phyloP scores from a whole-genome alignment of 2,113 vertebrate genomes.

The Ovis aries region ARS-UI_Ramb_v3.0 NC_056063.1:41078001-41078500 shows the following conservation, averaged over 20 bases:
- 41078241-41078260: background rate
- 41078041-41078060: background rate
- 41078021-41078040: background rate
- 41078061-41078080: background rate
- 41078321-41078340: background rate
- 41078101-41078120: background rate
- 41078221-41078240: background rate
- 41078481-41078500: constrained; percentile 18
- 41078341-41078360: background rate
- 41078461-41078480: background rate
- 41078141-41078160: background rate
- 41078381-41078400: background rate
- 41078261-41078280: background rate
- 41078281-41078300: background rate
- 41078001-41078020: background rate
- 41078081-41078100: background rate
- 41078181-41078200: background rate
- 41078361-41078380: background rate
- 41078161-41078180: background rate
- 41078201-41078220: background rate
- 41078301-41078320: background rate
- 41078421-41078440: background rate
- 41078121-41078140: background rate
- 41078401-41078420: background rate
- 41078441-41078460: background rate